Evolutionary conservation across 2,888 invertebrate genomes (phyloP), one percentile per base, ranked within the genome.

Genomic region (Phyto melanocephala): DNA sequence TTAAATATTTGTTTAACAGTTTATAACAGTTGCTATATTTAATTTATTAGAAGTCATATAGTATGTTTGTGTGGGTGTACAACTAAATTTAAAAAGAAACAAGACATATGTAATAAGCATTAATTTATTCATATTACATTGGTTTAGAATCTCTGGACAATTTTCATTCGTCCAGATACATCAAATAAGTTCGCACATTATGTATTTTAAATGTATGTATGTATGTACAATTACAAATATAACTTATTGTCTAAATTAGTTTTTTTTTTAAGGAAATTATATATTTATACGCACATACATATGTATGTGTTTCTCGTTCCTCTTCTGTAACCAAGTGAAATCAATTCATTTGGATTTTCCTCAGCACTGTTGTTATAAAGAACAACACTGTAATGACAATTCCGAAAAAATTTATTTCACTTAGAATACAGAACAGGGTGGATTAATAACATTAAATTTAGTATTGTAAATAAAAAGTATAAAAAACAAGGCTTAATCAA

Each of bases 171-270:
- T 22, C 62, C 50, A 74, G 28, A 45, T 65, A 24, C 42, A 42
- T 42, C 28, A 5, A 15, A 13, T 52, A 24, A 56, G 35, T 45
- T 56, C 22, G 17, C 22, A 45, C 35, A 56, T 45, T 65, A 42
- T 45, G 56, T 47, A 67, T 28, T 28, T 58, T 35, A 67, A 47
- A 58, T 52, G 17, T 56, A 20, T 10, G 10, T 17, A 65, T 47
- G 7, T 65, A 58, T 70, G 45, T 65, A 67, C 75, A 65, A 17
- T 75, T 65, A 58, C 15, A 63, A 58, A 56, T 28, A 47, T 56
- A 67, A n/a, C 75, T 75, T 75, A 75, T 67, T 75, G 58, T 65
- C 75, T 75, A 67, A 75, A 75, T 50, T 67, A 58, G 54, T 54
- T 74, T 54, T 45, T 40, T 42, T 17, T 17, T 47, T 47, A 11